Conservation (phyloP, 2,113 vertebrate species). For the Gobio gobio region DNA sequence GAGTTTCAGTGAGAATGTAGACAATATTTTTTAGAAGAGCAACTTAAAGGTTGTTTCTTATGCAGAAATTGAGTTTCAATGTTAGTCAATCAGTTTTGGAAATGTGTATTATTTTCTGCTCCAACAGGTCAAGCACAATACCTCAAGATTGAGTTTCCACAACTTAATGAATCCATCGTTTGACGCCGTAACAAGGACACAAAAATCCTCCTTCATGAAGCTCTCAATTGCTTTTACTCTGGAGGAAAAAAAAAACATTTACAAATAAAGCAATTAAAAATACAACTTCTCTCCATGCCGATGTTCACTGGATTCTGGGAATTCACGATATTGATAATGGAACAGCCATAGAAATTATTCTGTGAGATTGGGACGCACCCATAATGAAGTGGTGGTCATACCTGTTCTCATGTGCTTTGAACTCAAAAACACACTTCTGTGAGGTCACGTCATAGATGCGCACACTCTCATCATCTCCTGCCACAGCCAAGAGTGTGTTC, state of each 20-base stretch:
- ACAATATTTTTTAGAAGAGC: too few species aligned
- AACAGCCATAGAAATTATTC: not conserved
- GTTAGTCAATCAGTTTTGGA: too few species aligned
- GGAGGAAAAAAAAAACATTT: constrained; percentile 52
- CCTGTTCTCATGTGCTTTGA: constrained; percentile 96
- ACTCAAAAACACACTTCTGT: constrained; percentile 84
- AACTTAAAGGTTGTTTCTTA: too few species aligned
- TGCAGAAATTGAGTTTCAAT: too few species aligned
- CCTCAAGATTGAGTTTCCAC: constrained; percentile 84
- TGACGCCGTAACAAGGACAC: constrained; percentile 88
- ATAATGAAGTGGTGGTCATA: constrained; percentile 55
- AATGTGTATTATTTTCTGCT: too few species aligned
- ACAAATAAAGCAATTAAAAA: not conserved
- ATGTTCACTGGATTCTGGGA: not conserved
- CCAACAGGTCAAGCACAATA: not conserved
- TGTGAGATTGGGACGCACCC: not conserved
- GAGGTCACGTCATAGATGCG: constrained; percentile 82
- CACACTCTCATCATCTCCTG: constrained; percentile 88
- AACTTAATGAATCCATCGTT: constrained; percentile 95
- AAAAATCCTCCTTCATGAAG: constrained; percentile 79
- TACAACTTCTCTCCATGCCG: not conserved
- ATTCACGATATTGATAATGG: not conserved
- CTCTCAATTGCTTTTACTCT: constrained; percentile 89
- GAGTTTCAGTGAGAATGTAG: too few species aligned
- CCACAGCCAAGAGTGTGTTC: constrained; percentile 86